Evolutionary conservation across 2,888 invertebrate genomes (phyloP).

Genomic region (Eilema sororculum): DNA sequence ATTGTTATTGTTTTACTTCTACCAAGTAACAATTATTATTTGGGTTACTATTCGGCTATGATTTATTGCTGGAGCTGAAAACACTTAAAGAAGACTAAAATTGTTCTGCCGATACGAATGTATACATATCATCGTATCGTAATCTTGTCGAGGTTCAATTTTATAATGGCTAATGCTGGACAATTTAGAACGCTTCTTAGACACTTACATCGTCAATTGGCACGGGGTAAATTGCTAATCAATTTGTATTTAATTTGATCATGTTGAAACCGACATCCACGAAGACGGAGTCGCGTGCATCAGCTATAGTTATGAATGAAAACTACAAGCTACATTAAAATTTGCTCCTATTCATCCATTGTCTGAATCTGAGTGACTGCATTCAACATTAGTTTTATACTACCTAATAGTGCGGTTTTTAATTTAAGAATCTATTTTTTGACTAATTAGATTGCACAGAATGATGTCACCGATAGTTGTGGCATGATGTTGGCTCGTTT

Average conservation of each 20-base stretch:
- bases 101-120: not conserved
- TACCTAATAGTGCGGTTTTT: not conserved
- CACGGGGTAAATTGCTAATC: not conserved
- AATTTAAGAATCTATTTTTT: not conserved
- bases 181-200: not conserved
- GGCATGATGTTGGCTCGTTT: not conserved
- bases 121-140: not conserved
- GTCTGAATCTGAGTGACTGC: too few species aligned
- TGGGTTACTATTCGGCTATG: slow-evolving; percentile 33
- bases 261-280: not conserved
- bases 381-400: not conserved
- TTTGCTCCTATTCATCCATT: too few species aligned
- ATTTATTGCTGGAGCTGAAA: slow-evolving; percentile 38
- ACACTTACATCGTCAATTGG: not conserved
- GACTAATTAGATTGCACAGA: not conserved
- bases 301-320: too few species aligned
- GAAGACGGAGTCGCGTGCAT: too few species aligned
- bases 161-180: too few species aligned
- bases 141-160: not conserved
- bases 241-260: not conserved
- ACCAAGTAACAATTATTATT: slow-evolving; percentile 26
- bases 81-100: not conserved
- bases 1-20: slow-evolving; percentile 33
- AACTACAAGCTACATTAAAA: too few species aligned
- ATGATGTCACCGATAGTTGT: not conserved